Evolutionary conservation across 2,888 invertebrate genomes (phyloP), one percentile per base, ranked within the genome.

Genomic region (Drosophila limbata): DNA sequence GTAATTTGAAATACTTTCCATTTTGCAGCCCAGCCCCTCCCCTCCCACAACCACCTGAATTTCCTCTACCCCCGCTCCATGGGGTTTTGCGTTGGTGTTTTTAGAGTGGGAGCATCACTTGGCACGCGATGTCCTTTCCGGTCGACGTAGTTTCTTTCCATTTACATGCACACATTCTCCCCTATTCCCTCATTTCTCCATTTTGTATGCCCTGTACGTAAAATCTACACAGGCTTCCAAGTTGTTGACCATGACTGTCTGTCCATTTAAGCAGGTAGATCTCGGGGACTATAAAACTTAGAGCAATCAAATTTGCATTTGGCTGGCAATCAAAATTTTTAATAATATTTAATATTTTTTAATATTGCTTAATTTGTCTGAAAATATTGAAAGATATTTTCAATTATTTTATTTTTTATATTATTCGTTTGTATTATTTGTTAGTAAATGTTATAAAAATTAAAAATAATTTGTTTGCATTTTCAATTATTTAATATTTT

Each of bases 111-210:
- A 73, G 80, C 74, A 28, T 81, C 82, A 88, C 87, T 83, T 69
- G 88, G 84, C 91, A 90, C 86, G 88, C 90, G 90, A 91, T 91
- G 90, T 91, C 91, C 91, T 85, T 91, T 91, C 91, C 91, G 90
- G 84, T 89, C 84, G 79, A 79, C 79, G 83, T 77, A 84, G 87
- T 86, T 81, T 81, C 71, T 80, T 74, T 80, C 71, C 84, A 73
- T 80, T 84, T 66, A 72, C 77, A 79, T 73, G 67, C 77, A 79
- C 73, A 67, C 52, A 50, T 33, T 11, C 44, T 28, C 25, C 40
- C 15, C 10, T 10, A n/a, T n/a, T 17, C 11, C 15, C 15, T 37
- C 37, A n/a, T 37, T 37, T 37, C 37, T 6, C 37, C 37, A n/a
- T 37, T 37, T 37, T 37, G 5, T 6, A 2, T n/a, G 37, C 37